Evolutionary conservation across 2,797 vertebrate genomes (phyloP).

Genomic region (Cyclopterus lumpus): DNA sequence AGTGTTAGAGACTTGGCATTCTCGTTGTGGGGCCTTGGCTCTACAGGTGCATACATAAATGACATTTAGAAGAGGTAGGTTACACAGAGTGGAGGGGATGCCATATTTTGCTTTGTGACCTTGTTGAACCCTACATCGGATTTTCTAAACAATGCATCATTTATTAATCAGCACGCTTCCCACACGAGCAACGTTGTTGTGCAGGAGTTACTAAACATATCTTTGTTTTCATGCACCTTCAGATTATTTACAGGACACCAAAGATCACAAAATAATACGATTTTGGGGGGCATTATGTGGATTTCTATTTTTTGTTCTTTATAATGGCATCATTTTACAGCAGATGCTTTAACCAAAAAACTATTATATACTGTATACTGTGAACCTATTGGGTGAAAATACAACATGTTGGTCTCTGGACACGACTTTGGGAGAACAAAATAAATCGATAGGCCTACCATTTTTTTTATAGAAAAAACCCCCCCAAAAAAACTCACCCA

Average conservation of each 20-base stretch:
- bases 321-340: too few relatives aligned
- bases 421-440: too few relatives aligned
- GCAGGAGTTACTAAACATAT: background rate
- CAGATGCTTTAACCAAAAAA: too few relatives aligned
- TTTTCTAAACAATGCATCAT: background rate
- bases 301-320: background rate
- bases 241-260: background rate
- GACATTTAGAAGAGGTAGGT: conserved; percentile 1
- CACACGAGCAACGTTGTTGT: background rate
- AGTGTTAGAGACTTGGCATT: conserved; percentile 89
- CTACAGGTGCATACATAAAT: conserved; percentile 56
- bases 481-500: conserved; percentile 82
- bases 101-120: background rate
- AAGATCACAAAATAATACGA: background rate
- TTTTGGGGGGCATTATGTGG: background rate
- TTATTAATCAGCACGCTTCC: background rate
- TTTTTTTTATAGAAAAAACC: too few relatives aligned
- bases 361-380: too few relatives aligned
- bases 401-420: too few relatives aligned
- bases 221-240: background rate
- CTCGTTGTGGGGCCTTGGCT: conserved; percentile 86
- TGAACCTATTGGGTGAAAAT: too few relatives aligned
- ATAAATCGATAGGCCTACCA: background rate
- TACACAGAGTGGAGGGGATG: background rate
- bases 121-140: background rate